phyloP scores from a whole-genome alignment of 2,888 invertebrate species.

The Noctua comes region DNA sequence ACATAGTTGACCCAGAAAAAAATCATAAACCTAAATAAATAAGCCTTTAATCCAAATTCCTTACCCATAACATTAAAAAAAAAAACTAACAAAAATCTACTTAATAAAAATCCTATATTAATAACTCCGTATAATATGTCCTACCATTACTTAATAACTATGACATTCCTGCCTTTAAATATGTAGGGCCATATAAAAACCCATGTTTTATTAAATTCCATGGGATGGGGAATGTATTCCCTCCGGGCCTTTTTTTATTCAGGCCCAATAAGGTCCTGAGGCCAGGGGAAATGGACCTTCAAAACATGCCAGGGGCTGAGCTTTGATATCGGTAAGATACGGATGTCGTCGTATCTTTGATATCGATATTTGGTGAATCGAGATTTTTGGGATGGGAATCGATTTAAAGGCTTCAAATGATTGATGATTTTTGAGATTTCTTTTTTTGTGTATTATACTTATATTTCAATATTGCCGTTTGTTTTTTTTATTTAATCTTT shows the following conservation, averaged over 20 bases:
- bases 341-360: neutral
- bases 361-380: neutral
- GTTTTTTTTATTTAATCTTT: neutral
- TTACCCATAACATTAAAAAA: neutral
- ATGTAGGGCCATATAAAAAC: conserved; percentile 46
- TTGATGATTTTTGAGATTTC: conserved; percentile 3
- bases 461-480: neutral
- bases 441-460: neutral
- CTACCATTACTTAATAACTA: conserved; percentile 40
- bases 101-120: neutral
- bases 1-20: neutral
- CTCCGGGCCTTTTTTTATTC: conserved; percentile 45
- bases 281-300: conserved; percentile 42
- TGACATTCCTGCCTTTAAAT: conserved; percentile 46
- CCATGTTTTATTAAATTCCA: conserved; percentile 67
- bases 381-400: conserved; percentile 13
- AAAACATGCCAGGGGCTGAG: conserved; percentile 37
- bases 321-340: conserved; percentile 37
- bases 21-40: conserved; percentile 13
- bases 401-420: neutral
- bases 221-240: conserved; percentile 29
- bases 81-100: neutral
- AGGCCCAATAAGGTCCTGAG: conserved; percentile 45
- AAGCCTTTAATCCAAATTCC: conserved; percentile 7
- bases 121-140: neutral